phyloP scores from a whole-genome alignment of 2,113 vertebrate species.

The Lanius ludovicianus region DNA sequence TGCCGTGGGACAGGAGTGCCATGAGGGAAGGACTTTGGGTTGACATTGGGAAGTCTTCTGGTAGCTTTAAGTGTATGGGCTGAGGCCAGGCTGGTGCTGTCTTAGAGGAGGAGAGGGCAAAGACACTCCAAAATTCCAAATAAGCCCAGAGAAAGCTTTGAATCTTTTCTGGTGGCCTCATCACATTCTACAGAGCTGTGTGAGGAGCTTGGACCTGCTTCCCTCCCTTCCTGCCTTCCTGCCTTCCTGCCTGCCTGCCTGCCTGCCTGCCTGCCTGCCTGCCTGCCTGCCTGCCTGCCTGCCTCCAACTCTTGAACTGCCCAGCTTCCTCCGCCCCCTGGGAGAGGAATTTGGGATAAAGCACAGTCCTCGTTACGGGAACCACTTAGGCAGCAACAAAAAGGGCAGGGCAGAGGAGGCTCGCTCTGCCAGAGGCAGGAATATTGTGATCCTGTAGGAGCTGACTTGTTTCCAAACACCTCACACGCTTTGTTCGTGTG shows the following conservation, averaged over 20 bases:
- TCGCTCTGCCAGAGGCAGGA: neutral
- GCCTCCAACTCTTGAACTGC: neutral
- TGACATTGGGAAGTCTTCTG: neutral
- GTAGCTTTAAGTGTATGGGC: neutral
- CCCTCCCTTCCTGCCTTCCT: neutral
- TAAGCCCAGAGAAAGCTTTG: neutral
- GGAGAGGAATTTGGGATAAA: neutral
- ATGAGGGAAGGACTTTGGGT: neutral
- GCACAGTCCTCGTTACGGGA: fast-evolving
- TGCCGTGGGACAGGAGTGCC: neutral
- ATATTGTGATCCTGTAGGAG: neutral
- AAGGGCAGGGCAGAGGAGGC: neutral
- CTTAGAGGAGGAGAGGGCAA: neutral
- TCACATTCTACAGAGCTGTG: neutral
- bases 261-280: neutral
- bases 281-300: neutral
- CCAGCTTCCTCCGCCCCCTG: neutral
- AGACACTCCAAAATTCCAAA: neutral
- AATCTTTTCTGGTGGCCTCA: neutral
- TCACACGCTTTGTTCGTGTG: neutral
- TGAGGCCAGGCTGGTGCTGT: neutral
- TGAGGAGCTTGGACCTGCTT: neutral
- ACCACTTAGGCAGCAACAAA: neutral
- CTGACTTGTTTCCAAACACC: constrained; percentile 54
- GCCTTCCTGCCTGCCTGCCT: neutral